Percentiles rank a stretch among this genome's conserved stretches.
Conservation (phyloP, 2,113 vertebrate genomes). For the Canis aureus region DNA sequence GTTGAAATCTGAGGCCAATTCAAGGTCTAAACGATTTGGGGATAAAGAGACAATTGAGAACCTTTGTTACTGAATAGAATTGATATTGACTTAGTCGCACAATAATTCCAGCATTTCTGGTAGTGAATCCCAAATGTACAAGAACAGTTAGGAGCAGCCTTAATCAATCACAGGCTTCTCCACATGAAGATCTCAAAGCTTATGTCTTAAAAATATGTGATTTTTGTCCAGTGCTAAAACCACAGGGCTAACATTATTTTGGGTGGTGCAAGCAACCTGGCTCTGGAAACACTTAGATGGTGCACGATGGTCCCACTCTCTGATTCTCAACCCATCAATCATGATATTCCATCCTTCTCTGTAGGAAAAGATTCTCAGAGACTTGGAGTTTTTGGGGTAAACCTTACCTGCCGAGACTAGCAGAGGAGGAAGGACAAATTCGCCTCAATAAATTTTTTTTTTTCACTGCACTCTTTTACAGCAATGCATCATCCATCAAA, state of each 20-base stretch:
- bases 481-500: neutral
- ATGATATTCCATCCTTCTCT: neutral
- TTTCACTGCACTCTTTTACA: neutral
- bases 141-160: neutral
- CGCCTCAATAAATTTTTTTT: neutral
- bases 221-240: neutral
- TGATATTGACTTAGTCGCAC: neutral
- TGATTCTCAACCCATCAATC: neutral
- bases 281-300: neutral
- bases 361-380: neutral
- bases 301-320: neutral
- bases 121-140: neutral
- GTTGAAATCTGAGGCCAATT: neutral
- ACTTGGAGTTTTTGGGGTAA: neutral
- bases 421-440: neutral
- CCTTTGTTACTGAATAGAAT: neutral
- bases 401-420: neutral
- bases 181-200: neutral
- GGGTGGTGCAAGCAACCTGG: neutral
- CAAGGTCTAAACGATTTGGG: neutral
- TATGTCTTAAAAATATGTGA: neutral
- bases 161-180: neutral
- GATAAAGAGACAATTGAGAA: neutral
- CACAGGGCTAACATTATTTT: neutral
- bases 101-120: neutral